phyloP scores from a whole-genome alignment of 2,888 invertebrate species.

The Dastarcus helophoroides region DNA sequence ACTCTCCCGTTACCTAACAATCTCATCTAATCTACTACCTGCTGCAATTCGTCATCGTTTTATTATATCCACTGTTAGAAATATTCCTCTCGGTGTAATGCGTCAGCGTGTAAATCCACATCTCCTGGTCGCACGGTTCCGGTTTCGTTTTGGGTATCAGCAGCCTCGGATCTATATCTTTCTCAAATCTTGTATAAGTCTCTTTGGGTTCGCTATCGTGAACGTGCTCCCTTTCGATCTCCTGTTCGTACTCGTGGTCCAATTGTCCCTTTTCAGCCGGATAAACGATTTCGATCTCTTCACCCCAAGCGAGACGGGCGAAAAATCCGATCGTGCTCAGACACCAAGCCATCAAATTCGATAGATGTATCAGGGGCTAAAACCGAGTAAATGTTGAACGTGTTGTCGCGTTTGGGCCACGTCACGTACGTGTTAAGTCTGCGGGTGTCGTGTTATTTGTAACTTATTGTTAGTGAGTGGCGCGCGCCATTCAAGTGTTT shows the following conservation, averaged over 20 bases:
- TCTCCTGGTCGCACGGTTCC: conserved; percentile 72
- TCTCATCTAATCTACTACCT: conserved; percentile 22
- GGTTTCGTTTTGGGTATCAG: conserved; percentile 69
- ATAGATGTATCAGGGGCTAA: neutral
- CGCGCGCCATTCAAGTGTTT: no score
- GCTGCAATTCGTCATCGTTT: conserved; percentile 30
- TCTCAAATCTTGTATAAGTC: no score
- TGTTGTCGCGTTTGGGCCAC: no score
- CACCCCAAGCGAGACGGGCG: neutral
- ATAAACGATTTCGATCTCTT: neutral
- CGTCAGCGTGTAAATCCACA: conserved; percentile 32
- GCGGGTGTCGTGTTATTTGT: no score
- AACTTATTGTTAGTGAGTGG: no score
- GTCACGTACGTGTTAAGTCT: no score
- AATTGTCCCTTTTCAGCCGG: neutral
- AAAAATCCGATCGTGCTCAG: neutral
- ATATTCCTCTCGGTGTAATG: conserved; percentile 30
- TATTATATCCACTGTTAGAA: conserved; percentile 31
- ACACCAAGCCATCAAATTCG: neutral
- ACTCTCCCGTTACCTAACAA: no score
- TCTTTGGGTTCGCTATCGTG: no score
- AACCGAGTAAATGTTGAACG: no score
- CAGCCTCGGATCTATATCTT: conserved; percentile 44
- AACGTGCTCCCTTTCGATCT: neutral
- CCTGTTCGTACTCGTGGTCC: neutral